Evolutionary conservation across 2,888 invertebrate genomes (phyloP).

Genomic region (Boloria euphrosyne): DNA sequence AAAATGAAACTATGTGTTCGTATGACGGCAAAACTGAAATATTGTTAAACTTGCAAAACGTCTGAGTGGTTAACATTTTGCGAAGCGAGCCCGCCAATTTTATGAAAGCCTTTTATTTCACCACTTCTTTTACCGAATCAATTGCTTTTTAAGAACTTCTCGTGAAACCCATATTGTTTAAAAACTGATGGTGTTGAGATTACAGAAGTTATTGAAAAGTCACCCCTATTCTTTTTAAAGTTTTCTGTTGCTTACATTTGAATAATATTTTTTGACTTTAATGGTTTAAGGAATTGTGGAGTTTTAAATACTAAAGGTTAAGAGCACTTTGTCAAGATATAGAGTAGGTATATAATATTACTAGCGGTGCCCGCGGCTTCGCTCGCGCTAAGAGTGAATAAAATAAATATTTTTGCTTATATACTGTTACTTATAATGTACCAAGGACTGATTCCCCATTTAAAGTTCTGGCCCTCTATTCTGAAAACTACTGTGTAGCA

Average conservation of each 20-base stretch:
- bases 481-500: too few relatives aligned
- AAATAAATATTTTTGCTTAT: too few relatives aligned
- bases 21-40: slow-evolving; percentile 64
- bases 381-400: too few relatives aligned
- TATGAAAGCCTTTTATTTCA: slow-evolving; percentile 44
- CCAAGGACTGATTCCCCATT: too few relatives aligned
- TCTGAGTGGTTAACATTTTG: slow-evolving; percentile 53
- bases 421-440: too few relatives aligned
- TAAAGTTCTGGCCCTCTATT: too few relatives aligned
- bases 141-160: slow-evolving; percentile 25
- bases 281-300: background rate
- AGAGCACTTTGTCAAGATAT: too few relatives aligned
- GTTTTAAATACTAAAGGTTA: too few relatives aligned
- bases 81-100: slow-evolving; percentile 48
- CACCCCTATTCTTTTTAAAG: slow-evolving; percentile 12
- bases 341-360: too few relatives aligned
- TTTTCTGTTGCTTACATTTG: background rate
- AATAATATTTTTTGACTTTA: background rate
- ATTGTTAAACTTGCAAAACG: slow-evolving; percentile 76
- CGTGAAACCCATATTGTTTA: slow-evolving; percentile 13
- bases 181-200: slow-evolving; percentile 13
- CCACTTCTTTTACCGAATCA: slow-evolving; percentile 28
- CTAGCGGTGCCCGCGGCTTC: too few relatives aligned
- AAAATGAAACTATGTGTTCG: slow-evolving; percentile 61
- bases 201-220: slow-evolving; percentile 16